A percentile compares a stretch with the other conserved stretches of the same genome.
phyloP scores from a whole-genome alignment of 2,113 vertebrate genomes.

The Sylvicapra grimmia region DNA sequence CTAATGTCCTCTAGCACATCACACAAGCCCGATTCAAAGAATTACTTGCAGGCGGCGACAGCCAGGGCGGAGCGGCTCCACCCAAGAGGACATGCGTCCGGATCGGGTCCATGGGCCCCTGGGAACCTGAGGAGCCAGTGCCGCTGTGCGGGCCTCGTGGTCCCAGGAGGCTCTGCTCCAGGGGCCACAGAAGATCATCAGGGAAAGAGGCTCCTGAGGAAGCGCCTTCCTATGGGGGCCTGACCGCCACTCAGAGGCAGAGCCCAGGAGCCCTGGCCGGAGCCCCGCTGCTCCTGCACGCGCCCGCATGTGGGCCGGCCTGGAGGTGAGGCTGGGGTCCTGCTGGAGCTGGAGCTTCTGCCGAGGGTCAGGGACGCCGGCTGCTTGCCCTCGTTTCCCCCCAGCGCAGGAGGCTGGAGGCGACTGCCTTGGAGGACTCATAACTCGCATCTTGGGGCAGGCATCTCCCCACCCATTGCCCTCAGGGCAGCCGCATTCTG shows the following conservation, averaged over 20 bases:
- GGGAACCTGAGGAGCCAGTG: fast-evolving
- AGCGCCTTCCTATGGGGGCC: not conserved
- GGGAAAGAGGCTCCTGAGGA: not conserved
- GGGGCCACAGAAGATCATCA: not conserved
- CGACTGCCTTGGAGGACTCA: fast-evolving
- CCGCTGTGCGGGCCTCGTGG: fast-evolving
- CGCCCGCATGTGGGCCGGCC: fast-evolving
- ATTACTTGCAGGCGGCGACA: not conserved
- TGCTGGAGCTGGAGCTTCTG: fast-evolving
- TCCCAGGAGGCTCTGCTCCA: not conserved
- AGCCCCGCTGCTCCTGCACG: too few relatives aligned
- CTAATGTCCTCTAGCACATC: not conserved
- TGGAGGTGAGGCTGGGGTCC: fast-evolving
- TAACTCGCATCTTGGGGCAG: fast-evolving
- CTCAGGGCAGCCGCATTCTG: not conserved
- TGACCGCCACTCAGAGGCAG: fast-evolving
- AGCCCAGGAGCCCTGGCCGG: too few relatives aligned
- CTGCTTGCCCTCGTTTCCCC: fast-evolving
- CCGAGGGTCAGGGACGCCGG: fast-evolving
- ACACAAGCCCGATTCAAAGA: not conserved
- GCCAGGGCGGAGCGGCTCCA: not conserved
- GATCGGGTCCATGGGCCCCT: fast-evolving
- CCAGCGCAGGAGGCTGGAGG: not conserved
- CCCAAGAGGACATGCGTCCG: fast-evolving
- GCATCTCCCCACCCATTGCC: fast-evolving